Evolutionary conservation across 2,113 vertebrate genomes (phyloP), one percentile per base, ranked within the genome.

Genomic region (Ammodramus savannarum): DNA sequence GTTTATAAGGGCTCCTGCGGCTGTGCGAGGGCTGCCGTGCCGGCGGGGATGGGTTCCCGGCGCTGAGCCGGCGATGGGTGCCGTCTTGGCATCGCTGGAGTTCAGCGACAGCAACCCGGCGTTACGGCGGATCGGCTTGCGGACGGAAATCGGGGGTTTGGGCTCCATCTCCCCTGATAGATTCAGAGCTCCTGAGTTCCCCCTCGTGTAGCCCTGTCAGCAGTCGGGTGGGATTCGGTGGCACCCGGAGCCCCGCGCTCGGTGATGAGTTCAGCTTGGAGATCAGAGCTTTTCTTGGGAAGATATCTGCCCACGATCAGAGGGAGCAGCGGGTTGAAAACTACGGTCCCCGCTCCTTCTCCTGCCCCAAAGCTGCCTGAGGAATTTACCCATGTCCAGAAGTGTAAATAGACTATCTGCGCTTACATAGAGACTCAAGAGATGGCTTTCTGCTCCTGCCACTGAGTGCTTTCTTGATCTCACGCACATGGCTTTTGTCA

Each of bases 401-500:
- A 89, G 66, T 79, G 90, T 79, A 85, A 91, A 91, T n/a, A 85
- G 41, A 32, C 54, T 2, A 23, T 38, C 75, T 22, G 59, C 11
- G 44, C 63, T 88, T 80, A 20, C 51, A 67, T 27, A 88, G 83
- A 86, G 63, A 59, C 83, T 80, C 15, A 1, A 16, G 92, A 73
- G 75, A 66, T 49, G 67, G 58, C 63, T 66, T 62, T 73, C 72
- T 73, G 71, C 52, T 66, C 14, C 78, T 80, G 46, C 62, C 48
- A 0, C 57, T 1, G 52, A 49, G 58, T 13, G 76, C 54, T 52
- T 44, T 27, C 8, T 69, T 48, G 54, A 68, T 68, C 55, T 73
- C 36, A 21, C 61, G 55, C 90, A 66, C 87, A 66, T 62, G 68
- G 85, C 71, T 93, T 81, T 89, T 83, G 90, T 79, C 90, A 36